A percentile compares a stretch with the other conserved stretches of the same genome.
These are phyloP conservation scores for Samia ricini DNA, from an alignment of 1,140 invertebrate species.

Conservation along the genomic window DNA sequence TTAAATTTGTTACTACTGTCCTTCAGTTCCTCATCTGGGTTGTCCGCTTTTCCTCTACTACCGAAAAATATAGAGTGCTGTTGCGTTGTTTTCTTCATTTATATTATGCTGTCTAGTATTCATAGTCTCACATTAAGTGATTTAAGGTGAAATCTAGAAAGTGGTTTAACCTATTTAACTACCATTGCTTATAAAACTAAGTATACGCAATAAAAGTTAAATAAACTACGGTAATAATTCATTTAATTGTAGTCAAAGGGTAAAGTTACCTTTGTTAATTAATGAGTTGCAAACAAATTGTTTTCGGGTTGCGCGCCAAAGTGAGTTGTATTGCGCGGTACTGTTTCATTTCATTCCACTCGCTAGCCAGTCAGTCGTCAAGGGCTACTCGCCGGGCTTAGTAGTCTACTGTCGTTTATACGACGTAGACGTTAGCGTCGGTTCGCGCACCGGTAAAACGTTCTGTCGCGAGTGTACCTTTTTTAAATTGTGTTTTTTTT, in stretches of 20 bases:
- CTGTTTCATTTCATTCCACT: constrained; percentile 2
- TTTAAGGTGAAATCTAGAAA: too few species aligned
- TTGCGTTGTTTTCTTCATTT: too few species aligned
- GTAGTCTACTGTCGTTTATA: constrained; percentile 37
- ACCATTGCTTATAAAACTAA: too few species aligned
- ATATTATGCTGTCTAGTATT: too few species aligned
- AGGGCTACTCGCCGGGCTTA: constrained; percentile 12
- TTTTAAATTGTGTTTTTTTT: constrained; percentile 31
- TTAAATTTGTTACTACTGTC: too few species aligned
- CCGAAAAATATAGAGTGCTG: too few species aligned
- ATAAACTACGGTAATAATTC: background rate
- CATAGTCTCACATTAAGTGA: too few species aligned
- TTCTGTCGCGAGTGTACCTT: constrained; percentile 34
- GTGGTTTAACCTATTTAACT: too few species aligned
- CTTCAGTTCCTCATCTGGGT: too few species aligned
- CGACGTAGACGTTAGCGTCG: constrained; percentile 34
- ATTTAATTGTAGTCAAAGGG: background rate
- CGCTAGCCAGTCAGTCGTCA: constrained; percentile 2
- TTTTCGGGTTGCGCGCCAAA: constrained; percentile 31
- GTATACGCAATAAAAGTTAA: too few species aligned
- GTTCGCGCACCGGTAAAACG: constrained; percentile 3
- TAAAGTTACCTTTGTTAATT: constrained; percentile 6
- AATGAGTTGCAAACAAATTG: constrained; percentile 39
- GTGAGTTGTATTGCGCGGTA: constrained; percentile 1
- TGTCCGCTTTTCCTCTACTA: too few species aligned